A percentile compares a stretch with the other conserved stretches of the same genome.
Evolutionary conservation across 1,140 invertebrate genomes (phyloP).

Genomic region (Lethrus apterus): DNA sequence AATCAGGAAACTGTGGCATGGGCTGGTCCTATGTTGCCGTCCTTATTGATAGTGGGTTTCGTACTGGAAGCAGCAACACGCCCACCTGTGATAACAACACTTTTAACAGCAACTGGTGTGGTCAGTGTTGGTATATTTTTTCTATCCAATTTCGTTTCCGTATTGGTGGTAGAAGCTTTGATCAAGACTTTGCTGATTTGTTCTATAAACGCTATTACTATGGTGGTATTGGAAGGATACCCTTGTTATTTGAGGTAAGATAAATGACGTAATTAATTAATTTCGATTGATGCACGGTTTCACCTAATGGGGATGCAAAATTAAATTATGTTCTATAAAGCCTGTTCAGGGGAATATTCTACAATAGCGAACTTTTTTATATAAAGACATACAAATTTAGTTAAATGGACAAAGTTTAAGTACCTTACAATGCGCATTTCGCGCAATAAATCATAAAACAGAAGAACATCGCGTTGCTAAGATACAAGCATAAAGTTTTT

Average conservation of each 20-base stretch:
- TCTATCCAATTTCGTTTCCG: slow-evolving; percentile 24
- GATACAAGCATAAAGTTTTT: no score
- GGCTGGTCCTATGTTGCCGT: slow-evolving; percentile 32
- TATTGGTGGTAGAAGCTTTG: slow-evolving; percentile 25
- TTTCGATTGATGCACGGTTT: no score
- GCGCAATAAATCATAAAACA: no score
- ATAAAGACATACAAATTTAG: no score
- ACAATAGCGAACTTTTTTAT: no score
- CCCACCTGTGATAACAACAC: slow-evolving; percentile 26
- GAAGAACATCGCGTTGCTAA: no score
- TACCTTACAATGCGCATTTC: no score
- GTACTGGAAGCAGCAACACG: slow-evolving; percentile 27
- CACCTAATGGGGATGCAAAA: no score
- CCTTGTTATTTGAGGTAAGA: slow-evolving; percentile 34
- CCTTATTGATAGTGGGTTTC: slow-evolving; percentile 28
- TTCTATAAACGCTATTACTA: slow-evolving; percentile 28
- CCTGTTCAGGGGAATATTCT: no score
- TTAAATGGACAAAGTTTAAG: no score
- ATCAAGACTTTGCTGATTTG: slow-evolving; percentile 33
- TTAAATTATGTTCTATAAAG: no score
- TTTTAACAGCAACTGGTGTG: slow-evolving; percentile 18
- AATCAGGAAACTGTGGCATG: slow-evolving; percentile 33
- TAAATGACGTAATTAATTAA: no score
- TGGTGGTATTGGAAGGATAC: slow-evolving; percentile 35
- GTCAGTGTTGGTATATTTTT: slow-evolving; percentile 32